Percentiles rank a stretch among this genome's conserved stretches.
Conservation (phyloP, 2,888 invertebrate species). For the Ochropleura plecta region DNA sequence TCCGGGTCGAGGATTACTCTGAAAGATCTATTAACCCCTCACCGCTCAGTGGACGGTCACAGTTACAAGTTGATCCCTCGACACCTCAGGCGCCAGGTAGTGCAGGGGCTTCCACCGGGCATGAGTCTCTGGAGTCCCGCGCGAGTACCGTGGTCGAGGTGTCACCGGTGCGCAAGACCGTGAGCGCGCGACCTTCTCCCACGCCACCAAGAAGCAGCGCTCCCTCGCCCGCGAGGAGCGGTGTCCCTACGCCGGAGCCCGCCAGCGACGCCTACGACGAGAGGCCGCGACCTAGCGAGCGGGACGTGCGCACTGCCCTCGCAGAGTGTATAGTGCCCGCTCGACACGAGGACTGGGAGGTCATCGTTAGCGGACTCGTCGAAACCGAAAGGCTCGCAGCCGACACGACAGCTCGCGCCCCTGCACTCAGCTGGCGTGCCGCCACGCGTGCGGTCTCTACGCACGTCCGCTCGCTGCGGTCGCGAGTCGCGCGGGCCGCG, state of each 20-base stretch:
- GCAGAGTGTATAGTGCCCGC: slow-evolving; percentile 86
- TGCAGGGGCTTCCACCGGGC: slow-evolving; percentile 36
- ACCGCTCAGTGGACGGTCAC: slow-evolving; percentile 58
- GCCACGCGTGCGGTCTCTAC: slow-evolving; percentile 93
- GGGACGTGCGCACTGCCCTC: slow-evolving; percentile 84
- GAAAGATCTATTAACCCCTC: slow-evolving; percentile 76
- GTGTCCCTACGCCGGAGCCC: slow-evolving; percentile 75
- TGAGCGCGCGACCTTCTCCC: slow-evolving; percentile 56
- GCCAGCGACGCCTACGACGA: slow-evolving; percentile 69
- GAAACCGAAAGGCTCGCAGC: slow-evolving; percentile 92
- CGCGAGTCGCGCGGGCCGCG: slow-evolving; percentile 97
- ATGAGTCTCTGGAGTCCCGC: slow-evolving; percentile 59
- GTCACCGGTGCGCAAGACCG: slow-evolving; percentile 33
- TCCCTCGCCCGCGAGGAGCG: slow-evolving; percentile 73
- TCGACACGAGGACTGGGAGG: slow-evolving; percentile 95
- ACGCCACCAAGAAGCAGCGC: slow-evolving; percentile 70
- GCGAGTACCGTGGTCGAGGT: slow-evolving; percentile 55
- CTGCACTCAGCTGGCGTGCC: slow-evolving; percentile 92
- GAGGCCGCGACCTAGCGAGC: slow-evolving; percentile 66
- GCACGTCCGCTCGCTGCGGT: slow-evolving; percentile 97
- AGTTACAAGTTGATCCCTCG: slow-evolving; percentile 41
- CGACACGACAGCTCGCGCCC: slow-evolving; percentile 93
- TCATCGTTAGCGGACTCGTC: slow-evolving; percentile 93
- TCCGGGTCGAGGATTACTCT: slow-evolving; percentile 82
- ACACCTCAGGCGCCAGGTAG: slow-evolving; percentile 31